phyloP scores from a whole-genome alignment of 2,888 invertebrate species.

The Pocota personata region DNA sequence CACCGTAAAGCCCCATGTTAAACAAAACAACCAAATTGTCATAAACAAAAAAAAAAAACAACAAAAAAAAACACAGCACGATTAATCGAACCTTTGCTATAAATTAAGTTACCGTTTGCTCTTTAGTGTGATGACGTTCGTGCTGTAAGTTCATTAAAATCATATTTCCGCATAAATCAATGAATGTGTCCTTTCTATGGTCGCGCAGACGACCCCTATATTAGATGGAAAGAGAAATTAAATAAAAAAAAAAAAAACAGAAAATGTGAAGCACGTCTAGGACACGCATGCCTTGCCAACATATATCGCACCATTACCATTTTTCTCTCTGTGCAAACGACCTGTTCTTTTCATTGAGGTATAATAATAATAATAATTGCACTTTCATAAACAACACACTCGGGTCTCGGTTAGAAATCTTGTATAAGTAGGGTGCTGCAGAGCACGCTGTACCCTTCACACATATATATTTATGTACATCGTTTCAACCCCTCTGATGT shows the following conservation, averaged over 20 bases:
- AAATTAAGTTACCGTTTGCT: constrained; percentile 60
- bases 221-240: background rate
- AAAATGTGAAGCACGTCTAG: constrained; percentile 14
- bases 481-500: background rate
- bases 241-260: background rate
- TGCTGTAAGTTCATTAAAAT: constrained; percentile 69
- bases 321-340: constrained; percentile 17
- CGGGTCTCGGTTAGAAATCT: constrained; percentile 22
- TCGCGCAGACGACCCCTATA: constrained; percentile 28
- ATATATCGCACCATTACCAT: constrained; percentile 15
- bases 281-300: constrained; percentile 24
- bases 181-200: constrained; percentile 57
- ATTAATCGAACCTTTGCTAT: constrained; percentile 61
- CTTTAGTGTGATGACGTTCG: constrained; percentile 64
- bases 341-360: constrained; percentile 43
- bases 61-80: constrained; percentile 6
- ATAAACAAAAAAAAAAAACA: background rate
- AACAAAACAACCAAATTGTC: constrained; percentile 41
- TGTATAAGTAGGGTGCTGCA: background rate
- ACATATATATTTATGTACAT: background rate
- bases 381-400: constrained; percentile 69
- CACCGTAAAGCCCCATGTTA: constrained; percentile 6
- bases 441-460: background rate
- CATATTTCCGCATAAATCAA: constrained; percentile 70
- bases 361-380: constrained; percentile 66